Evolutionary conservation across 2,888 invertebrate species (phyloP), one percentile per base, ranked within the genome.

Genomic region (Noctua fimbriata): DNA sequence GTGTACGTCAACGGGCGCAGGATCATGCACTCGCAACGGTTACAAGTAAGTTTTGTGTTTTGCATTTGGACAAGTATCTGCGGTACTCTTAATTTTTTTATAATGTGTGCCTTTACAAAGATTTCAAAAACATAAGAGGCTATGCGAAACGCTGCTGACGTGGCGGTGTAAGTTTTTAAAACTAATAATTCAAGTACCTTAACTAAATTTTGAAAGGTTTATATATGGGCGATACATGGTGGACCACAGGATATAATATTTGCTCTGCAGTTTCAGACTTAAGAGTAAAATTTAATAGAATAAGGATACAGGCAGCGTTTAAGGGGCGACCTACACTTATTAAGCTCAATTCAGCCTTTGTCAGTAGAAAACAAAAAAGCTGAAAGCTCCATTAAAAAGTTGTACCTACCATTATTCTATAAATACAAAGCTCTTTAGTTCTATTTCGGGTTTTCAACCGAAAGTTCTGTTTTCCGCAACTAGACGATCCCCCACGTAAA

Each of bases 1-100:
- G 99, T 99, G 52, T 99, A 98, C 95, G 99, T 99, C 87, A 99
- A 99, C 95, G 99, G 99, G 71, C 98, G 99, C 92, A 98, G 99
- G 89, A 98, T 99, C 91, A 98, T 98, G 92, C 99, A 99, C 94
- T 99, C 99, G 52, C 99, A 99, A 73, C 98, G 99, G 89, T 97
- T 99, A 80, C 98, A 98, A 97, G 98, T 98, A 84, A 74, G 75
- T 75, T 36, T 73, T 16, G 18, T 32, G 10, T 71, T 16, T 18
- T 60, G 65, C 5, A 36, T 24, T 65, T 12, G 41, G 1, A 44
- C 5, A 9, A 44, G 67, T 44, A n/a, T 67, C 3, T 32, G 21
- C 5, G 12, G 12, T 1, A 16, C 36, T 4, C 10, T 65, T 21
- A 65, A 21, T 36, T 63, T 18, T 32, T 65, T 32, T 36, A 63